A percentile compares a stretch with the other conserved stretches of the same genome.
Evolutionary conservation across 2,797 vertebrate genomes (phyloP).

Genomic region (Arrhamphus sclerolepis): DNA sequence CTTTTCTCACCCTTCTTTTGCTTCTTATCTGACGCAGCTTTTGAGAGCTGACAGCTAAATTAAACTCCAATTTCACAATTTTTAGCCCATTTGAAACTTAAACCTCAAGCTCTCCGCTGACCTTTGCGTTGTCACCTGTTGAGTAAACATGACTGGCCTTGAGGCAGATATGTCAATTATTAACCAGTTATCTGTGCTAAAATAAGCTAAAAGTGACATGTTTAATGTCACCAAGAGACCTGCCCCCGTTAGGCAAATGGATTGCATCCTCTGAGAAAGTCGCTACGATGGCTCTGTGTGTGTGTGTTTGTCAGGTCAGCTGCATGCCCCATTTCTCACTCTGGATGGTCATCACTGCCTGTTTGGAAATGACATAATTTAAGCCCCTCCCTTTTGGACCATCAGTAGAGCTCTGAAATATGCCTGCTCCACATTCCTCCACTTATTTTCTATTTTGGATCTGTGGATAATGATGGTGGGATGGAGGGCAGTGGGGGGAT

Average conservation of each 20-base stretch:
- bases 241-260: conserved; percentile 41
- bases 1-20: too few relatives aligned
- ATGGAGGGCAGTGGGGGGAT: conserved; percentile 32
- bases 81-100: too few relatives aligned
- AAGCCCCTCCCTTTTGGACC: not conserved
- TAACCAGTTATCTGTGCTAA: not conserved
- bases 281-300: not conserved
- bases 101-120: not conserved
- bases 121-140: conserved; percentile 24
- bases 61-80: not conserved
- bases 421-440: conserved; percentile 46
- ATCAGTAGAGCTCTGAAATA: conserved; percentile 43
- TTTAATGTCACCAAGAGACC: conserved; percentile 35
- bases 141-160: not conserved
- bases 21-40: not conserved
- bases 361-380: conserved; percentile 67
- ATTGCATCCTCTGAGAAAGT: conserved; percentile 16
- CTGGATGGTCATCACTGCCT: conserved; percentile 43
- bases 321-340: conserved; percentile 53
- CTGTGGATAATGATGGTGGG: conserved; percentile 54
- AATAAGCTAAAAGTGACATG: conserved; percentile 27
- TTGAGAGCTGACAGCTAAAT: not conserved
- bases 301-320: conserved; percentile 36
- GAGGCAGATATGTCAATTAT: not conserved
- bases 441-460: conserved; percentile 56